phyloP scores from a whole-genome alignment of 2,113 vertebrate genomes.

The Caracal caracal region DNA sequence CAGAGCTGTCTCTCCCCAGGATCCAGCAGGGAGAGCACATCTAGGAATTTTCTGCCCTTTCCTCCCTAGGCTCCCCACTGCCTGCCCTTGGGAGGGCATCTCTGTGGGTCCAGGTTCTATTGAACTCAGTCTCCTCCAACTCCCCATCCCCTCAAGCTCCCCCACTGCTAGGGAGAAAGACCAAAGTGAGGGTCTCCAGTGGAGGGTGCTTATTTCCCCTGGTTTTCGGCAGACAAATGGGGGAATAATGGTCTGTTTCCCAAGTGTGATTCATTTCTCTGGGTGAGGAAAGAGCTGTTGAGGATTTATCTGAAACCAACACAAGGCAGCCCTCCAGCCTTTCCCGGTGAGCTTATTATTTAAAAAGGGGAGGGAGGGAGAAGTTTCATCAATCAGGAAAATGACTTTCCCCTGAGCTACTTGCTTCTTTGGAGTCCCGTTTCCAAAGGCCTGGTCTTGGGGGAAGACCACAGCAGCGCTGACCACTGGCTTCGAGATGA shows the following conservation, averaged over 20 bases:
- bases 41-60: not conserved
- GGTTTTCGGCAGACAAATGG: constrained; percentile 69
- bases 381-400: constrained; percentile 74
- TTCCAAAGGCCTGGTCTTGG: not conserved
- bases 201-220: constrained; percentile 5
- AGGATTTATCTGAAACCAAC: constrained; percentile 62
- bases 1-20: not conserved
- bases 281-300: constrained; percentile 26
- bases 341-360: constrained; percentile 47
- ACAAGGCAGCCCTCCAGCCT: constrained; percentile 32
- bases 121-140: not conserved
- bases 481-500: not conserved
- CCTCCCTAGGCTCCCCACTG: not conserved
- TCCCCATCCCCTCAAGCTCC: too few species aligned
- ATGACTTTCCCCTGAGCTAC: not conserved
- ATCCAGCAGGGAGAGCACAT: not conserved
- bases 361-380: not conserved
- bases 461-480: not conserved
- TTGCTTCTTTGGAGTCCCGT: constrained; percentile 5
- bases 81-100: not conserved
- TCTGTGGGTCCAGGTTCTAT: not conserved
- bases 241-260: constrained; percentile 71
- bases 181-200: not conserved
- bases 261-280: constrained; percentile 76
- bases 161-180: not conserved